phyloP scores from a whole-genome alignment of 92 coral and sea anemone species.

The Palythoa heliodiscus region DNA sequence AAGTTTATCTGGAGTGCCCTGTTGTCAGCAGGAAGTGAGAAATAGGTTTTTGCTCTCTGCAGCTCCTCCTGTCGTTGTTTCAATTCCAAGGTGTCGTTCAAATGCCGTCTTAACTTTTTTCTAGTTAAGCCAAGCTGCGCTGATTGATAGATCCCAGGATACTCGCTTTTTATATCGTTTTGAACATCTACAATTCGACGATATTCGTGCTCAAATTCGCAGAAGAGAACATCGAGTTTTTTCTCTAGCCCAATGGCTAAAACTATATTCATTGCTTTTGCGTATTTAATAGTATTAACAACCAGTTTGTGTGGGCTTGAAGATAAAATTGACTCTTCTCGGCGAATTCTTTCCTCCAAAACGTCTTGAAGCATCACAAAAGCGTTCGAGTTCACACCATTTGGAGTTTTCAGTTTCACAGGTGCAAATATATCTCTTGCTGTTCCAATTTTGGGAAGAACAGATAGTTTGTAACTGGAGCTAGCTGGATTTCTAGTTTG shows the following conservation, averaged over 20 bases:
- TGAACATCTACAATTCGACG: slow-evolving; percentile 77
- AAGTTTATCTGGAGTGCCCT: not conserved
- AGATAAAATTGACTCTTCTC: slow-evolving; percentile 76
- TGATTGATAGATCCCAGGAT: slow-evolving; percentile 1
- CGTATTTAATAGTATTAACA: slow-evolving; percentile 73
- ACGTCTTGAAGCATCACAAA: slow-evolving; percentile 49
- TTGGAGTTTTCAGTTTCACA: not conserved
- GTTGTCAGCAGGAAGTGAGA: slow-evolving; percentile 61
- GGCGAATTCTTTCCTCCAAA: slow-evolving; percentile 77
- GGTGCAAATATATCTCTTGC: not conserved
- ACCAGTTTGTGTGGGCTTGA: slow-evolving; percentile 79
- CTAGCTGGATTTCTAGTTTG: not conserved
- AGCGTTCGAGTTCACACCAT: not conserved
- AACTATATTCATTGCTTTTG: slow-evolving; percentile 68
- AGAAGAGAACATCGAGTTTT: slow-evolving; percentile 47
- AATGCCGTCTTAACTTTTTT: slow-evolving; percentile 61
- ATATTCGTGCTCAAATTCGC: slow-evolving; percentile 80
- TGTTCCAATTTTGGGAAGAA: slow-evolving; percentile 7
- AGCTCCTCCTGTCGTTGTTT: slow-evolving; percentile 66
- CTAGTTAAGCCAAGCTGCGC: slow-evolving; percentile 55
- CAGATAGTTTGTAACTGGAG: not conserved
- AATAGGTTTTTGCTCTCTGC: slow-evolving; percentile 59
- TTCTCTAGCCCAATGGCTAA: slow-evolving; percentile 68
- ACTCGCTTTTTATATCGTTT: slow-evolving; percentile 58
- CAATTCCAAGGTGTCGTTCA: slow-evolving; percentile 57